A percentile compares a stretch with the other conserved stretches of the same genome.
Evolutionary conservation across 2,113 vertebrate species (phyloP).

Genomic region (Aegotheles bennettii): DNA sequence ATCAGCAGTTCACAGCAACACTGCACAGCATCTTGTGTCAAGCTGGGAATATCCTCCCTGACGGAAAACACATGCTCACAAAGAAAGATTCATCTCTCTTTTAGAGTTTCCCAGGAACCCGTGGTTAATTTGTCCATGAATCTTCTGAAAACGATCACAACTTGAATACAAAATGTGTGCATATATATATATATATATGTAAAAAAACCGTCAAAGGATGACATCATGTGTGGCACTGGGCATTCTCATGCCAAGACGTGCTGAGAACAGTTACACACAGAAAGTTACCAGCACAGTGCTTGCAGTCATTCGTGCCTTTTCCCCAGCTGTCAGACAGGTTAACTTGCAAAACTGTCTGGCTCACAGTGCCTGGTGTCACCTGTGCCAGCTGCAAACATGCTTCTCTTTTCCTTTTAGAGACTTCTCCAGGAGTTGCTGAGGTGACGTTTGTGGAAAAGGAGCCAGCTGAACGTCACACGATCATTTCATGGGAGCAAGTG

Average conservation of each 20-base stretch:
- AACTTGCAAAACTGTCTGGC: background rate
- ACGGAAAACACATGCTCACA: no score
- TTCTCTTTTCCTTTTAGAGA: slow-evolving; percentile 74
- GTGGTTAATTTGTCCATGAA: background rate
- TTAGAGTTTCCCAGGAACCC: background rate
- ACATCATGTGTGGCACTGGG: background rate
- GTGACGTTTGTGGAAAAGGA: slow-evolving; percentile 86
- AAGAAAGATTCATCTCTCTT: background rate
- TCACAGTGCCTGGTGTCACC: background rate
- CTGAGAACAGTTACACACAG: background rate
- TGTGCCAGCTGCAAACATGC: background rate
- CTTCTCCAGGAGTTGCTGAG: slow-evolving; percentile 87
- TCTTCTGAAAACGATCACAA: background rate
- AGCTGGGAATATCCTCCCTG: background rate
- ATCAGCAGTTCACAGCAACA: background rate
- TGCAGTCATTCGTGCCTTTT: background rate
- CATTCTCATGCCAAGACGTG: background rate
- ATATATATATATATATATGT: background rate
- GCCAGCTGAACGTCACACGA: slow-evolving; percentile 86
- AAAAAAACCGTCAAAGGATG: background rate
- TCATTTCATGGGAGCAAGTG: slow-evolving; percentile 95
- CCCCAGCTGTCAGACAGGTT: background rate
- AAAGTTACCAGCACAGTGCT: background rate
- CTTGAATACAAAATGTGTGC: background rate
- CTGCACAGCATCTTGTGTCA: background rate